These are phyloP conservation scores for Crypturellus tataupa DNA, from an alignment of 2,797 vertebrate species.

Conservation along the genomic window DNA sequence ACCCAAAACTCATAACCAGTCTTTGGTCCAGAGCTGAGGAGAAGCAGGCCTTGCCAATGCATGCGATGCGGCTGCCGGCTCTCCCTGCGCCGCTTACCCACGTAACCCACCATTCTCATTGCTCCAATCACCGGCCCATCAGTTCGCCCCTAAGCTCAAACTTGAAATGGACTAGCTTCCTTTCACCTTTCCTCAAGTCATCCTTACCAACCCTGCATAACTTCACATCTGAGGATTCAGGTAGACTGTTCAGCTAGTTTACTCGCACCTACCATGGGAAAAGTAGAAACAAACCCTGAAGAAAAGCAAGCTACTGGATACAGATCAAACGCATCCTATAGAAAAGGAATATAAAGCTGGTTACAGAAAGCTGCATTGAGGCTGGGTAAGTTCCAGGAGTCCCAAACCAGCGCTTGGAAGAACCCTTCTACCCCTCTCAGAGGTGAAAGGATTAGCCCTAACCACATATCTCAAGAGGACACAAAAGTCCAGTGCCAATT, in stretches of 20 bases:
- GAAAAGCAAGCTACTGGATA: not conserved
- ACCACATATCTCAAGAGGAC: not conserved
- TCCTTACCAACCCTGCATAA: not conserved
- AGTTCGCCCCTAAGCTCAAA: not conserved
- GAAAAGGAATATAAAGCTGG: not conserved
- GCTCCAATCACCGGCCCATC: not conserved
- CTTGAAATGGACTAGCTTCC: not conserved
- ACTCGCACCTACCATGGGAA: not conserved
- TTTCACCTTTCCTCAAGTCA: not conserved
- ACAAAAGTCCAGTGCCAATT: not conserved
- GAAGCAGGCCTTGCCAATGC: not conserved
- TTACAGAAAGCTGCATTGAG: not conserved
- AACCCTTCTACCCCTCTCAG: not conserved
- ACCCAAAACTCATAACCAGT: not conserved
- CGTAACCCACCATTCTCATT: not conserved
- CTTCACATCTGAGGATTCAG: not conserved
- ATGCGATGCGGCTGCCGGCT: accelerated
- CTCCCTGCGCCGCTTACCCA: not conserved
- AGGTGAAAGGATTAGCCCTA: not conserved
- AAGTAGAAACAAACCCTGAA: not conserved
- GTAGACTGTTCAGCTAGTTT: not conserved
- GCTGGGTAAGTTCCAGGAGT: not conserved
- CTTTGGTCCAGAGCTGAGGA: not conserved
- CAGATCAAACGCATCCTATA: not conserved
- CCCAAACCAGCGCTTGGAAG: not conserved